Conservation (phyloP, 2,113 vertebrate genomes). For the Austrofundulus limnaeus region DNA sequence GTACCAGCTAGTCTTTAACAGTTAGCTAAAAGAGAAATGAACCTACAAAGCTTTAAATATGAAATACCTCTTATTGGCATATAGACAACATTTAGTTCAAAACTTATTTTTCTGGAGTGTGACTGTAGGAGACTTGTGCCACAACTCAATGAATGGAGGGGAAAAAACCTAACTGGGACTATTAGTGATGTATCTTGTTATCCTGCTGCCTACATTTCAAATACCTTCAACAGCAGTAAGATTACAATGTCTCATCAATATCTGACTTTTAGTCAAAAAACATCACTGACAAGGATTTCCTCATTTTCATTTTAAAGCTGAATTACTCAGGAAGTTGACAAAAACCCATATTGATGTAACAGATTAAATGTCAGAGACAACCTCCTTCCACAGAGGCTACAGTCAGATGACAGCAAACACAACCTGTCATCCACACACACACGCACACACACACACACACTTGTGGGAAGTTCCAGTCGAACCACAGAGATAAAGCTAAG, state of each 20-base stretch:
- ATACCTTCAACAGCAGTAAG: background rate
- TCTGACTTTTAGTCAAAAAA: background rate
- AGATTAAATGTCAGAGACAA: background rate
- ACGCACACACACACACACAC: conserved; percentile 26
- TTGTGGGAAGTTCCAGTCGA: background rate
- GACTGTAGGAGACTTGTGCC: conserved; percentile 4
- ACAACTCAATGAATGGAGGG: conserved; percentile 5
- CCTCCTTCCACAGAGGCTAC: conserved; percentile 8
- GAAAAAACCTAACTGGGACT: background rate
- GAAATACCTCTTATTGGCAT: too few species aligned
- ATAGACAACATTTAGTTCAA: background rate
- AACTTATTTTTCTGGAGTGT: background rate
- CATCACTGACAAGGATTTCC: background rate
- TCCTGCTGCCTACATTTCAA: conserved; percentile 14
- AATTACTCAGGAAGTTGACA: background rate
- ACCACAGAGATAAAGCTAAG: background rate
- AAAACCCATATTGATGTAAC: background rate
- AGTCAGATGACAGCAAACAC: conserved; percentile 11
- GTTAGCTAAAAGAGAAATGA: too few species aligned
- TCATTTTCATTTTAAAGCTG: background rate
- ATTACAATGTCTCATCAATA: background rate
- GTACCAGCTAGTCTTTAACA: too few species aligned
- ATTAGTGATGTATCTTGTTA: conserved; percentile 1
- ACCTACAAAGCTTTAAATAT: too few species aligned
- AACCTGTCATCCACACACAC: conserved; percentile 29